Base-by-base conservation (phyloP, 2,797 vertebrate species). In the Dromococcyx pavoninus region DNA sequence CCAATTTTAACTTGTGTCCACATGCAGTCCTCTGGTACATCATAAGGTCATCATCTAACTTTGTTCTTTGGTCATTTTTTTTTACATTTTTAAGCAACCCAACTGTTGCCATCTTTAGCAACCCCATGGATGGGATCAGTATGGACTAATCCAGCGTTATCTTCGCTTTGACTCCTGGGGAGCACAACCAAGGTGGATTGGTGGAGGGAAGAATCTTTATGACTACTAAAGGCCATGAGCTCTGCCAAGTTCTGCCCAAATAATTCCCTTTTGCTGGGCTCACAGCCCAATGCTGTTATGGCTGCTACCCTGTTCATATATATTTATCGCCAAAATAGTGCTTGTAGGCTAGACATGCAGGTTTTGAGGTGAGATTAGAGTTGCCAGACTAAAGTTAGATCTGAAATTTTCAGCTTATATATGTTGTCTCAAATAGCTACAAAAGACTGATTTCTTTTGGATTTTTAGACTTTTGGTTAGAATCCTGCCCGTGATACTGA, bases 51-150 rank as follows among this genome's bases (percentile, higher is more conserved):
- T 30, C 3, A 5, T 50, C 15, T 27, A 8, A 16, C 2, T 37
- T 7, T 13, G 9, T 56, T 50, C 46, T 46, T 21, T 22, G 22
- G 19, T 24, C 24, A 23, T 32, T 11, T 32, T 7, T 7, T 25
- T 9, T 17, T 3, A 10, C 2, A 9, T 23, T 27, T 60, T 67
- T 50, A 43, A 1, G 6, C 70, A 71, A 13, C 9, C 3, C 19
- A 39, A 17, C 11, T 44, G 22, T 39, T 35, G 60, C 12, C 24
- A 61, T 28, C 11, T 15, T 50, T 58, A 28, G 12, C 23, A 70
- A 15, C 2, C 2, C 14, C 15, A 41, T 1, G 0, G 30, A 70
- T 15, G 4, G 18, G 57, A 62, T 8, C 51, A 62, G 1, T 27
- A 25, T 13, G 0, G 83, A 56, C 5, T 44, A 54, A 43, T 51